phyloP scores from a whole-genome alignment of 2,113 vertebrate genomes.

The Notarius quadriscutis region DNA sequence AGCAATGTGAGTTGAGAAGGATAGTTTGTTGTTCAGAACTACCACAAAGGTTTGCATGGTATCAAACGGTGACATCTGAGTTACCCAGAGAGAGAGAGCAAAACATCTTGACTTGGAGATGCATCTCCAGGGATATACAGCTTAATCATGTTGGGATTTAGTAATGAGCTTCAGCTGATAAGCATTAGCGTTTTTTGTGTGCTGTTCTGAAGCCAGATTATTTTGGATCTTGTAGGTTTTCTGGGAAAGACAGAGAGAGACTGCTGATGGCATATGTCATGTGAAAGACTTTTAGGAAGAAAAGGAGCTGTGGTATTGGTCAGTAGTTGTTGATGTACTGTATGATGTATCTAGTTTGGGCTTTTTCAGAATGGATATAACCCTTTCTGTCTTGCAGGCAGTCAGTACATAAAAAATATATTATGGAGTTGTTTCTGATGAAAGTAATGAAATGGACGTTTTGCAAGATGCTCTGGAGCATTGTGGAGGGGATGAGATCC shows the following conservation, averaged over 20 bases:
- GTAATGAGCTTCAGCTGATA: background rate
- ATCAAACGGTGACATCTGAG: no score
- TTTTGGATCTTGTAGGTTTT: background rate
- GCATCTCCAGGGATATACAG: background rate
- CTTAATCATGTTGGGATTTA: background rate
- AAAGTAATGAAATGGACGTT: background rate
- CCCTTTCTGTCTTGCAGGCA: background rate
- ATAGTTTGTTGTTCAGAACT: background rate
- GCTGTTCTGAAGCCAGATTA: background rate
- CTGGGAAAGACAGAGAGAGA: background rate
- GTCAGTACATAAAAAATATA: background rate
- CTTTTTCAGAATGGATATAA: background rate
- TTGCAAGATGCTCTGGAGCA: background rate
- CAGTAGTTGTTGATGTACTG: background rate
- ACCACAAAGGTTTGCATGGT: background rate
- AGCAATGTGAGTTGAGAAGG: background rate
- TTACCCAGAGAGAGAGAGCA: background rate
- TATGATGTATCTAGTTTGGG: background rate
- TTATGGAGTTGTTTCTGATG: background rate
- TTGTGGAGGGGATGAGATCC: background rate
- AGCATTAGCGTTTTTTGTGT: background rate
- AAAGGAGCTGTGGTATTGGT: background rate
- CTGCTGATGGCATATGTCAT: background rate
- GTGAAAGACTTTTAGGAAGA: background rate
- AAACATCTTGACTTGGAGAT: background rate